phyloP scores from a whole-genome alignment of 2,113 vertebrate species.

The Strix aluco region DNA sequence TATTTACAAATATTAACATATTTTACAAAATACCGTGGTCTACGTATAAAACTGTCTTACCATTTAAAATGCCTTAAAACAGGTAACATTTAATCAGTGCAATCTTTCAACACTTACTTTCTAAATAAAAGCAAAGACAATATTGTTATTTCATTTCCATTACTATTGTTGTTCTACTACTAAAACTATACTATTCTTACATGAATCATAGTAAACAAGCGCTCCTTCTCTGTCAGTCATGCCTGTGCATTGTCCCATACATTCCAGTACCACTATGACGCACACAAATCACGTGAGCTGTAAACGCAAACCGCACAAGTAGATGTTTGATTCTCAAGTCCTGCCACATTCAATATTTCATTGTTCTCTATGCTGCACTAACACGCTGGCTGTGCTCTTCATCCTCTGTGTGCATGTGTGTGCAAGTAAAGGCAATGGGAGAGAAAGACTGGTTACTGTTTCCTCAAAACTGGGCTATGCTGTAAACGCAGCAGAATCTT shows the following conservation, averaged over 20 bases:
- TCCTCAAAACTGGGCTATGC: background rate
- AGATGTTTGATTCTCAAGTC: background rate
- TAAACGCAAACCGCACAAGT: background rate
- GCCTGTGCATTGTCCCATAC: background rate
- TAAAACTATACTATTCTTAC: background rate
- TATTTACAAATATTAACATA: background rate
- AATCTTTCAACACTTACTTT: background rate
- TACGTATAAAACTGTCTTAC: background rate
- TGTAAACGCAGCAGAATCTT: background rate
- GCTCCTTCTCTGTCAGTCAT: background rate
- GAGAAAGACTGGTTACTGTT: background rate
- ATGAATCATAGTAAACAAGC: background rate
- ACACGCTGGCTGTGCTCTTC: background rate
- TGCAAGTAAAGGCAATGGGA: background rate
- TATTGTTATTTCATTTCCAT: background rate
- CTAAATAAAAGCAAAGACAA: background rate
- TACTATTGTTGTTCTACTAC: background rate
- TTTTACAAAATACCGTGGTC: background rate
- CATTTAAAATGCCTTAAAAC: background rate
- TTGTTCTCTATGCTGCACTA: background rate
- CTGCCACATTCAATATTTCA: background rate
- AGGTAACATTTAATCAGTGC: background rate
- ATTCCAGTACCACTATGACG: background rate
- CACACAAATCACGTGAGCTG: background rate
- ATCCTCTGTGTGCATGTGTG: accelerated